Evolutionary conservation across 2,113 vertebrate species (phyloP), one percentile per base, ranked within the genome.

Genomic region (Trochalopteron elliotii): DNA sequence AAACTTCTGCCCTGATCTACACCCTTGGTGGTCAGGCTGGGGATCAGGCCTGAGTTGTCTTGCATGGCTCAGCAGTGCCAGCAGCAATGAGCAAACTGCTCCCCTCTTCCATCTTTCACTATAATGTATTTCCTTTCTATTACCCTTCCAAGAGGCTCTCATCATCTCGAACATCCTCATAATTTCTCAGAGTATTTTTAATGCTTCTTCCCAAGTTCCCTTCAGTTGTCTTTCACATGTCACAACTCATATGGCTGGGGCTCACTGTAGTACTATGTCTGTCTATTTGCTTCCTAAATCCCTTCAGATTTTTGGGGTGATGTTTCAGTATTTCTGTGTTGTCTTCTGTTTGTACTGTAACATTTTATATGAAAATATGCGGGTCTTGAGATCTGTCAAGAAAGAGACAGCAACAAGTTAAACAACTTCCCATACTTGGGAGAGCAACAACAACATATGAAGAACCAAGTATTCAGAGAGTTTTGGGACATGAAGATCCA

Each of bases 31-130:
- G 0, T 45, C 83, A 71, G 47, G 27, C 55, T 70, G 50, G 18
- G 31, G n/a, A 31, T 21, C 16, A 20, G 1, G 1, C 59, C 68
- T 31, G 0, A 0, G 22, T n/a, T 0, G 0, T 42, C 68, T 47
- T 52, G 12, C 53, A 37, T 0, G 2, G 57, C 3, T 2, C 56
- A 67, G 50, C 3, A 8, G 50, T 67, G 72, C 72, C 68, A 86
- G 64, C 64, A 82, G 74, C 65, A 59, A 15, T 4, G 52, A 40
- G 44, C 30, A 87, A 70, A 83, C 35, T 24, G 35, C 23, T 85
- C n/a, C 57, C 35, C 21, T 80, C 49, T 60, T 64, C 57, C 24
- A 14, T 27, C 30, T 24, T 72, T 68, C 64, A n/a, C 45, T 61
- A 49, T 7, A 18, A 9, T 68, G 7, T 6, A 59, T 79, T 78